Base-by-base conservation (phyloP, 53 echinoderm and acorn worm species). In the Holothuria scabra region DNA sequence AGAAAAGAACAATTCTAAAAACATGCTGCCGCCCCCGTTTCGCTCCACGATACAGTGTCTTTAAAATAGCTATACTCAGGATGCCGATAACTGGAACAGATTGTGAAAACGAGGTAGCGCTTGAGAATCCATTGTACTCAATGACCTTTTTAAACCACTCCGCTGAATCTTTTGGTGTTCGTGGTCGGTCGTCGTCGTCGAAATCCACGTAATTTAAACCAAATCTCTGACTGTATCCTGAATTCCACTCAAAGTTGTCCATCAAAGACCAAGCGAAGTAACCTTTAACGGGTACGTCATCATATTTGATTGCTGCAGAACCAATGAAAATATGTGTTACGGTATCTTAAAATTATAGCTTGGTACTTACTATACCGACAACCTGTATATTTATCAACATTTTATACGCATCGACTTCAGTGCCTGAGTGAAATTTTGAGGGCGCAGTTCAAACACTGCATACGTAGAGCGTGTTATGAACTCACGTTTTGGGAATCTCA, bases 221-320 rank as follows among this genome's bases (percentile, higher is more conserved):
- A 75, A 95, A 95, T 21, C 95, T 88, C 67, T 95, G 93, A 30
- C 55, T 91, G 87, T 91, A 91, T 29, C 92, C 95, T 28, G 95
- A 93, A 4, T 92, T 88, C 95, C 95, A 95, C 29, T 95, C 95
- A 44, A 95, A 93, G 85, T 95, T 95, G 84, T 95, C 95, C 95
- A 95, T 87, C 23, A 93, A 86, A 9, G 95, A 95, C 95, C 95
- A 95, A 38, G 95, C 95, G 61, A 93, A 93, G 76, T 95, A 95
- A 16, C 93, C 95, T 57, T 56, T 78, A 28, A 95, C 87, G 20
- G 93, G 74, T 9, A 83, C 89, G 19, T 78, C 91, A 63, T 95
- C 93, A 9, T 85, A 24, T 21, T 32, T 48, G 59, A 84, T 60
- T 22, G 95, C 95, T 95, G 56, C 5, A 48, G 14, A 75, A 55